These are phyloP conservation scores for Bursaphelenchus mucronatus DNA, from an alignment of 1,140 invertebrate species.

Conservation along the genomic window DNA sequence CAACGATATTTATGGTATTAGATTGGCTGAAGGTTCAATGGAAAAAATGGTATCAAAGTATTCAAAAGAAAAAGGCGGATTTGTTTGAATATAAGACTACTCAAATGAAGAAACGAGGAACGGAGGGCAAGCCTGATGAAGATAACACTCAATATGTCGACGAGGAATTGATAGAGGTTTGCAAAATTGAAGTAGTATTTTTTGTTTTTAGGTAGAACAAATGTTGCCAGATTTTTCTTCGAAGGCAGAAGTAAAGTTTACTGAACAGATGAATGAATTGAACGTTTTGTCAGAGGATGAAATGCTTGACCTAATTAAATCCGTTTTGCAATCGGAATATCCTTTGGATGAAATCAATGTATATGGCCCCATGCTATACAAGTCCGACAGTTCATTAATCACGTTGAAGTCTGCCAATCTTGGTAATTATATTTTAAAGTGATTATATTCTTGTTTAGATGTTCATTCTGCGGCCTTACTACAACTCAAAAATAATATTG, in stretches of 20 bases:
- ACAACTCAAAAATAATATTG: no score
- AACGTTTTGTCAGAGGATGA: constrained; percentile 2
- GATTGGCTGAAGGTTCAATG: constrained; percentile 14
- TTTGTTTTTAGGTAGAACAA: constrained; percentile 27
- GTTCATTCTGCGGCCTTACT: no score
- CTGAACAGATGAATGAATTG: constrained; percentile 1
- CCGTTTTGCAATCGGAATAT: not conserved
- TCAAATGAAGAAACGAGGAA: not conserved
- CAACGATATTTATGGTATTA: not conserved
- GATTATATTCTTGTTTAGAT: no score
- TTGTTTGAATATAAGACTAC: constrained; percentile 12
- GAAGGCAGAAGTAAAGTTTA: constrained; percentile 10
- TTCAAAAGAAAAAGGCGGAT: not conserved
- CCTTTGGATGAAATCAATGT: no score
- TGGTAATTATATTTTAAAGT: no score
- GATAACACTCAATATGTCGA: constrained; percentile 10
- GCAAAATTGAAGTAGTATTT: constrained; percentile 22
- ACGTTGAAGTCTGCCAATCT: no score
- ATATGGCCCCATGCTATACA: no score
- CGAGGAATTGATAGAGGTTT: constrained; percentile 16
- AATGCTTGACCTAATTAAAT: not conserved
- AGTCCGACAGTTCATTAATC: no score
- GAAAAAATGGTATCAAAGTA: constrained; percentile 2
- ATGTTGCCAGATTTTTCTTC: constrained; percentile 32
- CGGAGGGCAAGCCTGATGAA: not conserved